These are phyloP conservation scores for Neopelma chrysocephalum DNA, from an alignment of 2,797 vertebrate genomes.

Conservation along the genomic window DNA sequence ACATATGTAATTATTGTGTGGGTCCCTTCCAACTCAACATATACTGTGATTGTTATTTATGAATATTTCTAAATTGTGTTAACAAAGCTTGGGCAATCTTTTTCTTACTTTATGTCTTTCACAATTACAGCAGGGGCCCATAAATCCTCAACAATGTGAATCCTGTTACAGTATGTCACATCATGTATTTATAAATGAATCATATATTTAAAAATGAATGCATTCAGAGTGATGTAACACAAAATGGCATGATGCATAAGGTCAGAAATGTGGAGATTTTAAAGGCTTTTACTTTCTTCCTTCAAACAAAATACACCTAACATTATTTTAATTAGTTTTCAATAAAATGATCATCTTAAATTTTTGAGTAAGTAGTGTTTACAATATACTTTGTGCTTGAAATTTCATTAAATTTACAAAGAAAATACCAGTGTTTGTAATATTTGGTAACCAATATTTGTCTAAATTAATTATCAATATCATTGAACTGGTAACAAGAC, in stretches of 20 bases:
- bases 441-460: not conserved
- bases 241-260: not conserved
- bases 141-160: not conserved
- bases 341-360: not conserved
- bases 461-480: not conserved
- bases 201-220: not conserved
- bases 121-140: not conserved
- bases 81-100: not conserved
- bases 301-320: not conserved
- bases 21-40: not conserved
- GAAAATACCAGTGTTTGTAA: not conserved
- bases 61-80: not conserved
- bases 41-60: not conserved
- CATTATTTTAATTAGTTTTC: not conserved
- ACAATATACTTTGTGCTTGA: not conserved
- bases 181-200: not conserved
- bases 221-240: not conserved
- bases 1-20: not conserved
- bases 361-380: not conserved
- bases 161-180: not conserved
- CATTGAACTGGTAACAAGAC: not conserved
- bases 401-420: not conserved
- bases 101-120: not conserved
- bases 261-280: not conserved
- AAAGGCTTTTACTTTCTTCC: not conserved